These are phyloP conservation scores for Micrastur ruficollis DNA, from an alignment of 2,797 vertebrate species.

Conservation along the genomic window DNA sequence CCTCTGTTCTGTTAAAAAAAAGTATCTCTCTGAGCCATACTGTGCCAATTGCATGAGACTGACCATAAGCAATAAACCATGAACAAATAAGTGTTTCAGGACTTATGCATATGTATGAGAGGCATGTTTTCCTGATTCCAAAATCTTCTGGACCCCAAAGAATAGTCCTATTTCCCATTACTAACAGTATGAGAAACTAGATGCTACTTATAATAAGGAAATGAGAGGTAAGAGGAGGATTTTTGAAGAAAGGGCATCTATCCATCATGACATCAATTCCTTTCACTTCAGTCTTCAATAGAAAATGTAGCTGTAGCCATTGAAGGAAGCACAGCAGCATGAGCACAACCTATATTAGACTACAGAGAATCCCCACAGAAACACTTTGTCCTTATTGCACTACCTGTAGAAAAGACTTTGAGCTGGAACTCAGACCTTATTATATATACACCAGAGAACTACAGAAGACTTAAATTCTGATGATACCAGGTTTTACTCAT, in stretches of 20 bases:
- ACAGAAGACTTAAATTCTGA: not conserved
- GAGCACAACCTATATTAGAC: not conserved
- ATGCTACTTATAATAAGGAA: not conserved
- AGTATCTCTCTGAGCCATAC: not conserved
- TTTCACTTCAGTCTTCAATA: not conserved
- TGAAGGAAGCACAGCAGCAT: not conserved
- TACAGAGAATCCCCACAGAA: not conserved
- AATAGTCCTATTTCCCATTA: not conserved
- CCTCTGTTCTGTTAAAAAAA: not conserved
- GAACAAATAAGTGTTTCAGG: not conserved
- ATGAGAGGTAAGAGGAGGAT: not conserved
- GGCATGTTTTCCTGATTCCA: not conserved
- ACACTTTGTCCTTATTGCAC: not conserved
- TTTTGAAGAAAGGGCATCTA: not conserved
- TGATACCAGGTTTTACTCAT: not conserved
- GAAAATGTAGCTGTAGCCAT: not conserved
- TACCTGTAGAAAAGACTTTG: not conserved
- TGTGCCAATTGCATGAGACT: not conserved
- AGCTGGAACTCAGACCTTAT: not conserved
- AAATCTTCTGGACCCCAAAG: not conserved
- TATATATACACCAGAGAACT: not conserved
- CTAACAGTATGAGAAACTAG: not conserved
- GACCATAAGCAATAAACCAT: not conserved
- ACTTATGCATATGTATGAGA: not conserved
- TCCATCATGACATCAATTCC: not conserved